Percentiles rank a stretch among this genome's conserved stretches.
phyloP scores from a whole-genome alignment of 2,888 invertebrate genomes.

The Frankliniella intonsa region DNA sequence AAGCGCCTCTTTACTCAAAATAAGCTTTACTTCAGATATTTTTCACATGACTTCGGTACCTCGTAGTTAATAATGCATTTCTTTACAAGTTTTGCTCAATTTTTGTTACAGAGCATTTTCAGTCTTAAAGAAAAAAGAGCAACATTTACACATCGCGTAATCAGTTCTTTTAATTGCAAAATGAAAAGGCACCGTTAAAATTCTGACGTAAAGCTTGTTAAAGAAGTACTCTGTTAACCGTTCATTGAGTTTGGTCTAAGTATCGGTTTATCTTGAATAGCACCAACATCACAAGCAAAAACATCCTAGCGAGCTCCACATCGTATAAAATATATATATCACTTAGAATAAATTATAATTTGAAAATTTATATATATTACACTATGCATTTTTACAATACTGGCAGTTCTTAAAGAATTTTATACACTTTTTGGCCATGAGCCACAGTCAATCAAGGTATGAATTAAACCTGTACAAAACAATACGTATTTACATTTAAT shows the following conservation, averaged over 20 bases:
- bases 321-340: constrained; percentile 20
- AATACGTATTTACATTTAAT: not conserved
- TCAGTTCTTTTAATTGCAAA: not conserved
- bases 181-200: not conserved
- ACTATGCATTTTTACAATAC: constrained; percentile 14
- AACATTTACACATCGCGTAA: not conserved
- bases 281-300: constrained; percentile 18
- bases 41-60: constrained; percentile 12
- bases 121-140: not conserved
- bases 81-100: not conserved
- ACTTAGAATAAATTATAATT: constrained; percentile 27
- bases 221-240: not conserved
- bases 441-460: constrained; percentile 20
- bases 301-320: not conserved
- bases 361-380: constrained; percentile 20
- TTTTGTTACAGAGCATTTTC: not conserved
- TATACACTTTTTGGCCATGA: constrained; percentile 8
- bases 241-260: not conserved
- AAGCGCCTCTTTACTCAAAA: not conserved
- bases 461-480: constrained; percentile 14
- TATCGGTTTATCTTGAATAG: not conserved
- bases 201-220: not conserved
- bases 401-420: not conserved
- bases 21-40: not conserved
- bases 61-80: not conserved